These are phyloP conservation scores for Tupiocoris notatus DNA, from an alignment of 2,888 invertebrate genomes.

Conservation along the genomic window DNA sequence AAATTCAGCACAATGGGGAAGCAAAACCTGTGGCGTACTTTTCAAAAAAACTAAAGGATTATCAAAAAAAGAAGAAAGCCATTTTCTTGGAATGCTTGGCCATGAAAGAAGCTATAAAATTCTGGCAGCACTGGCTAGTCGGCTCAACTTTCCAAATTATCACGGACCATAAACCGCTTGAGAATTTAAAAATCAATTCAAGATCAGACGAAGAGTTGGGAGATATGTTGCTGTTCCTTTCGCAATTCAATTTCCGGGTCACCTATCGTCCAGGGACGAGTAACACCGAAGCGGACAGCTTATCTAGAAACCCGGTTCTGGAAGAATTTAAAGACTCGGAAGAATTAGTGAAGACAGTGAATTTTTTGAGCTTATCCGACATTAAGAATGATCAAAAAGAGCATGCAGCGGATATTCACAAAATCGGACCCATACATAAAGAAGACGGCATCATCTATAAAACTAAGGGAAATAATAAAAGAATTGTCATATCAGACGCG, in stretches of 20 bases:
- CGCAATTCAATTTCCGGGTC: conserved; percentile 16
- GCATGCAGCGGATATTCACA: neutral
- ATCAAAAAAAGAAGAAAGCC: conserved; percentile 2
- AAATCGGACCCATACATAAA: neutral
- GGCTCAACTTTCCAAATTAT: conserved; percentile 19
- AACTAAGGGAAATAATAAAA: neutral
- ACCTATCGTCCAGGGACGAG: neutral
- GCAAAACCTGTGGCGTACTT: conserved; percentile 17
- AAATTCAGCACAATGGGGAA: neutral
- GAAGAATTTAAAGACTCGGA: neutral
- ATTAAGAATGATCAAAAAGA: neutral
- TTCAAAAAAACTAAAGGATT: neutral
- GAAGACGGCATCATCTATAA: conserved; percentile 4
- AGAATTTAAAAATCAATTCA: conserved; percentile 9
- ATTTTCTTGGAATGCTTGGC: neutral
- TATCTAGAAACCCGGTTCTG: conserved; percentile 17
- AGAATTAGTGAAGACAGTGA: conserved; percentile 8
- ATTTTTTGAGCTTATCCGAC: conserved; percentile 12
- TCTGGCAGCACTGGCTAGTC: conserved; percentile 3
- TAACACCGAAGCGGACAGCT: conserved; percentile 12
- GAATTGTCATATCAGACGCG: neutral
- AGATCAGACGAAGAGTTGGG: conserved; percentile 16
- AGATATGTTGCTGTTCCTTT: conserved; percentile 18
- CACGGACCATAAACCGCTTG: conserved; percentile 26
- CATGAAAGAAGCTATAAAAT: conserved; percentile 7